Conservation (phyloP, 2,113 vertebrate species). For the Ptilorrhoa leucosticta region DNA sequence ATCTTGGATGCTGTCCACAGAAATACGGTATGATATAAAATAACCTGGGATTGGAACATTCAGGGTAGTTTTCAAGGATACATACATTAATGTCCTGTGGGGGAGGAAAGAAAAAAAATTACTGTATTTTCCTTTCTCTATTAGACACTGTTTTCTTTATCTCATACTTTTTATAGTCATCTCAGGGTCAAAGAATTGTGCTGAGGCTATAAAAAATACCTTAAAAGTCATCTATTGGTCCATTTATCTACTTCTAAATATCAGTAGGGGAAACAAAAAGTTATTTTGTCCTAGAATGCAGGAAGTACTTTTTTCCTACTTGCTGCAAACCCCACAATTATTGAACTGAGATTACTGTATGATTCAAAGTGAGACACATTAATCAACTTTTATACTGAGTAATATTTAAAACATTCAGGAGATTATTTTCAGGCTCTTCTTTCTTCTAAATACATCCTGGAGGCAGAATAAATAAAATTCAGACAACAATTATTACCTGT, state of each 20-base stretch:
- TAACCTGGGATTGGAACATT: slow-evolving; percentile 93
- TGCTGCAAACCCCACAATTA: background rate
- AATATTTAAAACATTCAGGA: background rate
- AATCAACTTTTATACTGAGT: background rate
- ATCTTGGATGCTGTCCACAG: slow-evolving; percentile 97
- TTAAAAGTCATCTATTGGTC: background rate
- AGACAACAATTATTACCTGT: background rate
- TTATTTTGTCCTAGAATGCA: background rate
- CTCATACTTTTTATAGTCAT: background rate
- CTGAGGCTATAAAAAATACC: background rate
- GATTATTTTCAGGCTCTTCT: background rate
- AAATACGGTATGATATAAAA: slow-evolving; percentile 99
- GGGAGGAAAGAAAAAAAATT: background rate
- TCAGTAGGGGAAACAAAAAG: background rate
- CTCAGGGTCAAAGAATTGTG: background rate
- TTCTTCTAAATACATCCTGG: background rate
- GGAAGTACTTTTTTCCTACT: background rate
- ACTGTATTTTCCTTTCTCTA: background rate
- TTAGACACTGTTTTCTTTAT: background rate
- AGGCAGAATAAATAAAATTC: background rate
- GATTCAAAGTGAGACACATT: background rate
- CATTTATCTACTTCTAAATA: background rate
- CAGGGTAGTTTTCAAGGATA: slow-evolving; percentile 95
- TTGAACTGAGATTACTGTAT: background rate
- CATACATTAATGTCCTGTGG: slow-evolving; percentile 94